These are phyloP conservation scores for Drosophila teissieri DNA, from an alignment of 1,140 invertebrate species.

Conservation along the genomic window DNA sequence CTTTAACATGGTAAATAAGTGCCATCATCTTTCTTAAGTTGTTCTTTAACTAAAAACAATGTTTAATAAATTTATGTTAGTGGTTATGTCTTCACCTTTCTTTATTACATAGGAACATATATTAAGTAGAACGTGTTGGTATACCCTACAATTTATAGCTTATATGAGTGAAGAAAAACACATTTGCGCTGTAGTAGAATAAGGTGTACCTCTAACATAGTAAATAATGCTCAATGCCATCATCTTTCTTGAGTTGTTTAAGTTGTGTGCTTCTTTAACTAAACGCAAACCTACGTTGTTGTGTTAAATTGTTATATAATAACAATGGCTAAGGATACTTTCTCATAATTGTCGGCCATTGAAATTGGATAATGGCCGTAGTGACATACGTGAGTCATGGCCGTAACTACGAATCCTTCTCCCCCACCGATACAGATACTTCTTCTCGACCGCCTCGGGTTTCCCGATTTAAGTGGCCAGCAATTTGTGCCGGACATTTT, in stretches of 20 bases:
- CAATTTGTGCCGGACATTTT: conserved; percentile 54
- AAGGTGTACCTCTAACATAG: too few relatives aligned
- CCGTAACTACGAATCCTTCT: background rate
- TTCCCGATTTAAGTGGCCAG: conserved; percentile 57
- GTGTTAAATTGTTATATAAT: conserved; percentile 1
- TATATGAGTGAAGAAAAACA: background rate
- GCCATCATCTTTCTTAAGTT: too few relatives aligned
- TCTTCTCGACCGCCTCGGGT: conserved; percentile 14
- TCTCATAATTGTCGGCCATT: conserved; percentile 2
- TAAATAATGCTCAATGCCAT: too few relatives aligned
- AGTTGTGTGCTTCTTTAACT: too few relatives aligned
- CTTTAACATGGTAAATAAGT: background rate
- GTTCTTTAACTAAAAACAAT: too few relatives aligned
- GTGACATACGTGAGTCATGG: conserved; percentile 23
- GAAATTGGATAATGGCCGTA: conserved; percentile 33
- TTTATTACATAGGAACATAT: background rate
- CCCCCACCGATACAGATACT: background rate
- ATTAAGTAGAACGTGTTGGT: background rate
- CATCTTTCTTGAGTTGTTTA: too few relatives aligned
- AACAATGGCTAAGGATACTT: background rate
- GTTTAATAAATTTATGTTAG: background rate
- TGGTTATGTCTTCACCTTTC: too few relatives aligned
- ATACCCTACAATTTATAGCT: background rate
- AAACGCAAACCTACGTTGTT: too few relatives aligned
- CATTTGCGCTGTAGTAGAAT: too few relatives aligned